These are phyloP conservation scores for Loris lydekkerianus DNA, from an alignment of 2,797 vertebrate species.

Conservation along the genomic window DNA sequence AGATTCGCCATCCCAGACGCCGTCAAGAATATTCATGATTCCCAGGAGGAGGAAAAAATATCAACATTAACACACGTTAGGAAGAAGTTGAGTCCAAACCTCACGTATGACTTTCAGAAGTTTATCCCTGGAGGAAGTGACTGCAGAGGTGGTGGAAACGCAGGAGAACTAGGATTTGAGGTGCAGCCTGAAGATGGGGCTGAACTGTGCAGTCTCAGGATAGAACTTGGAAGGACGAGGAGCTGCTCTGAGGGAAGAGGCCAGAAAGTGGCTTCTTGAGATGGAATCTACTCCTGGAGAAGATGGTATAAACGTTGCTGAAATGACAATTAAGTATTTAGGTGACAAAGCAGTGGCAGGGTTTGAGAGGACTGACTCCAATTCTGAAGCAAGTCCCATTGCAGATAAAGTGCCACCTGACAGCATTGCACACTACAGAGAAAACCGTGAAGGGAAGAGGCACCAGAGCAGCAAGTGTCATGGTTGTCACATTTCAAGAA, in stretches of 20 bases:
- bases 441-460: background rate
- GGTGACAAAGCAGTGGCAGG: background rate
- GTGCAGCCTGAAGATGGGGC: background rate
- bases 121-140: background rate
- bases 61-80: too few relatives aligned
- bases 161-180: too few relatives aligned
- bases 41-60: background rate
- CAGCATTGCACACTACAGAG: background rate
- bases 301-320: background rate
- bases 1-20: background rate
- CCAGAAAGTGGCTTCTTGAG: background rate
- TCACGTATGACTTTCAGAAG: background rate
- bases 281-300: background rate
- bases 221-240: background rate
- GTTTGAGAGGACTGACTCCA: background rate
- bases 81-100: background rate
- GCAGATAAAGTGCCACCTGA: background rate
- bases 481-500: background rate
- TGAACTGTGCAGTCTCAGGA: background rate
- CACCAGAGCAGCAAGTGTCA: fast-evolving
- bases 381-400: background rate
- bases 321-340: background rate
- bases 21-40: background rate
- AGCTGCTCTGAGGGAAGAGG: background rate
- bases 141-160: background rate